phyloP scores from a whole-genome alignment of 2,888 invertebrate species.

The Eupithecia exiguata region DNA sequence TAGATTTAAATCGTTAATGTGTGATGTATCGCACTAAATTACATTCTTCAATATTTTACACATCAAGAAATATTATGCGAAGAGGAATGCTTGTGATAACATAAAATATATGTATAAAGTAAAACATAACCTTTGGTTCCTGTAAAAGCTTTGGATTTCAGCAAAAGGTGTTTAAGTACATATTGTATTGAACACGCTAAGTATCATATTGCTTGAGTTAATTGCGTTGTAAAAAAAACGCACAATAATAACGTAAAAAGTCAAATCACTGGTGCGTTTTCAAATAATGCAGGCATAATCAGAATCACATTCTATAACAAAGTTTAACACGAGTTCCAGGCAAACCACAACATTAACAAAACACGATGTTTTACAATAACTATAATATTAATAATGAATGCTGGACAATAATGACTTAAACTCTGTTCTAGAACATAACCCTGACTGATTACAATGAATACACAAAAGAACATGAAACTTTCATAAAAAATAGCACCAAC shows the following conservation, averaged over 20 bases:
- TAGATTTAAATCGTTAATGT: neutral
- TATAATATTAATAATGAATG: neutral
- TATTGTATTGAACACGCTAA: slow-evolving; percentile 73
- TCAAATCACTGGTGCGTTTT: slow-evolving; percentile 75
- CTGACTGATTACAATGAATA: neutral
- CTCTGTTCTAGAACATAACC: neutral
- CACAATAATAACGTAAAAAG: slow-evolving; percentile 49
- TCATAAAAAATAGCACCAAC: slow-evolving; percentile 79
- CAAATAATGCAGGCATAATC: slow-evolving; percentile 46
- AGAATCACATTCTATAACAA: neutral
- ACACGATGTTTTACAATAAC: slow-evolving; percentile 47
- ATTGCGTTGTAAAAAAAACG: slow-evolving; percentile 54
- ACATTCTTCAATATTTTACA: slow-evolving; percentile 41
- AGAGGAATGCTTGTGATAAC: slow-evolving; percentile 59
- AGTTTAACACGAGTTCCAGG: neutral
- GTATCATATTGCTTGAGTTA: slow-evolving; percentile 38
- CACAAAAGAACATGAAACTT: slow-evolving; percentile 53
- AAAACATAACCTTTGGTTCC: slow-evolving; percentile 68
- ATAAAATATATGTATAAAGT: slow-evolving; percentile 56
- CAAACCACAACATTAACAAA: neutral
- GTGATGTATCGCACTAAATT: slow-evolving; percentile 44
- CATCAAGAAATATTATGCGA: slow-evolving; percentile 54
- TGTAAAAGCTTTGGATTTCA: slow-evolving; percentile 63
- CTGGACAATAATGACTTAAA: neutral
- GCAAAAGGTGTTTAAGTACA: slow-evolving; percentile 49